Base-by-base conservation (phyloP, 2,888 invertebrate genomes). In the Diarsia dahlii region DNA sequence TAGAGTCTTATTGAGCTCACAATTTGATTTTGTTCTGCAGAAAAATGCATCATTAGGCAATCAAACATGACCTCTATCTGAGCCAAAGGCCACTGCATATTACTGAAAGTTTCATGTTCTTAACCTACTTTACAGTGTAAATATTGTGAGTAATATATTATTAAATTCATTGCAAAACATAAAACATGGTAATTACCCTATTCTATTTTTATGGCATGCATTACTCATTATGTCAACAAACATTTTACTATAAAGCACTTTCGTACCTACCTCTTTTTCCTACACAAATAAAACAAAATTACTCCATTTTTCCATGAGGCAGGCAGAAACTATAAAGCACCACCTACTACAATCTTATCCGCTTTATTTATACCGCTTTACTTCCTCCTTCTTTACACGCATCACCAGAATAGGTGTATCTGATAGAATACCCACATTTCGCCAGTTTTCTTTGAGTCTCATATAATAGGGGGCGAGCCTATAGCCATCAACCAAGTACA, bases 131-230 rank as follows among this genome's bases (percentile, higher is more conserved):
- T 50, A 23, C 28, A 13, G 45, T 23, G 74, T 54, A 46, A 54
- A 39, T 54, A 79, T 46, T 46, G 15, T 52, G n/a, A 23, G 28
- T 4, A 34, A 39, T 46, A 10, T 48, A 23, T 62, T 50, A 46
- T 46, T 23, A 13, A 34, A 71, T 46, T 18, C 15, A 23, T 34
- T 74, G 18, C 45, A 79, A 46, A 9, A 23, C 13, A 72, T 56
- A 20, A 56, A 50, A 52, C 15, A 64, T 23, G 48, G 18, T 46
- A 64, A 52, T 58, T 77, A 58, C 45, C 64, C 23, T 39, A 18
- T 73, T 65, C 13, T 58, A 64, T 64, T 78, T n/a, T 58, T 23
- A 20, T 34, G 15, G 13, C 9, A 46, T 9, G 15, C 13, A 54
- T n/a, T 46, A 56, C 18, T 15, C 6, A 52, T 52, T 48, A 48